Base-by-base conservation (phyloP, 1,140 invertebrate genomes). In the Eumaeus atala region DNA sequence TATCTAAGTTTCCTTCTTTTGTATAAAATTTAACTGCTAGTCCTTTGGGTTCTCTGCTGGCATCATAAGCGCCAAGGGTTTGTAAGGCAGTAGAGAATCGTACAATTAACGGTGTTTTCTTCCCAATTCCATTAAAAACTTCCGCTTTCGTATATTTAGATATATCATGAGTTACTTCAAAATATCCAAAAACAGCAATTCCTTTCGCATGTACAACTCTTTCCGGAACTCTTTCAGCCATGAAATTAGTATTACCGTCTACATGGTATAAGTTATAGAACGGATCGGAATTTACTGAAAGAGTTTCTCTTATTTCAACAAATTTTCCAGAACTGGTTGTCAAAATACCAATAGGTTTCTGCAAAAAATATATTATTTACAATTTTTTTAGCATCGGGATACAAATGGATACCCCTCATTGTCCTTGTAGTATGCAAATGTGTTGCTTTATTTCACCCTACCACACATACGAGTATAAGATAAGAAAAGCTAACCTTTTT, bases 161-260 rank as follows among this genome's bases (percentile, higher is more conserved):
- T 33, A 98, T 96, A 64, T 98, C 95, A 69, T 98, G 94, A 0
- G 96, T 98, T 4, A 96, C 93, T 87, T 97, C 95, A 73, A 98
- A 97, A 67, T 96, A 97, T 0, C 97, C 97, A 88, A 97, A 97
- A 2, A 96, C 97, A 53, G 95, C 96, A 42, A 93, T 94, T 67
- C 96, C 97, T 87, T 98, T 98, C 0, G 96, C 96, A 77, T 98
- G 96, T 0, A 97, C 96, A 0, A 98, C 94, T 59, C 97, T 89
- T 77, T 98, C 96, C 0, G 97, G 96, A 63, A 98, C 98, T 49
- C 97, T 89, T 81, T 98, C 97, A 18, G 95, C 83, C 64, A 93
- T 91, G 69, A 98, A 97, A 76, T 97, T 95, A 0, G 95, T 92
- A 65, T 97, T 90, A 77, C 97, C 95, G 77, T 98, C 96, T 44